Percentiles rank a stretch among this genome's conserved stretches.
Conservation (phyloP, 2,888 invertebrate genomes). For the Poecilobothrus nobilitatus region DNA sequence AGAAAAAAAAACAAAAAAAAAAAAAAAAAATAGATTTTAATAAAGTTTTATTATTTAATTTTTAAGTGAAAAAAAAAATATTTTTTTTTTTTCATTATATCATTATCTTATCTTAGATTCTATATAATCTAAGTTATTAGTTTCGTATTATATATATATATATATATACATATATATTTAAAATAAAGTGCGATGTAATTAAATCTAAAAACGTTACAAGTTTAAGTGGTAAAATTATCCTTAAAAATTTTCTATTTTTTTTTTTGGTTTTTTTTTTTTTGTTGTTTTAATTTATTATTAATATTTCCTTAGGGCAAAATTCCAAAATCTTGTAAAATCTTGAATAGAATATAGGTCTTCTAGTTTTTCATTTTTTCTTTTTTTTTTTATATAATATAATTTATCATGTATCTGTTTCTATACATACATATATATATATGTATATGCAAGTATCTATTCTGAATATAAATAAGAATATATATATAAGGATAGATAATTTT, state of each 20-base stretch:
- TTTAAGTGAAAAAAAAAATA: too few relatives aligned
- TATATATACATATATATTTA: too few relatives aligned
- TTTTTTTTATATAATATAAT: neutral
- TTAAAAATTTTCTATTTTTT: neutral
- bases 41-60: too few relatives aligned
- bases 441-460: too few relatives aligned
- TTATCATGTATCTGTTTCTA: neutral
- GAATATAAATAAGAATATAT: neutral
- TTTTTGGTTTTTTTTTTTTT: neutral
- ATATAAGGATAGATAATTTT: neutral
- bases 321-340: slow-evolving; percentile 6
- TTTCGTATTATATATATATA: too few relatives aligned
- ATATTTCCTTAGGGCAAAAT: neutral
- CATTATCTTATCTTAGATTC: too few relatives aligned
- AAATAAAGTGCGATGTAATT: neutral
- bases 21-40: too few relatives aligned
- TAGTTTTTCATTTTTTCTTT: neutral
- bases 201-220: neutral
- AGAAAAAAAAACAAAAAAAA: too few relatives aligned
- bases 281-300: neutral
- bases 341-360: neutral
- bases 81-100: too few relatives aligned
- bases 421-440: too few relatives aligned
- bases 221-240: neutral
- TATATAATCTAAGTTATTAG: too few relatives aligned